Conservation (phyloP, 2,113 vertebrate genomes). For the Phoenicopterus ruber region DNA sequence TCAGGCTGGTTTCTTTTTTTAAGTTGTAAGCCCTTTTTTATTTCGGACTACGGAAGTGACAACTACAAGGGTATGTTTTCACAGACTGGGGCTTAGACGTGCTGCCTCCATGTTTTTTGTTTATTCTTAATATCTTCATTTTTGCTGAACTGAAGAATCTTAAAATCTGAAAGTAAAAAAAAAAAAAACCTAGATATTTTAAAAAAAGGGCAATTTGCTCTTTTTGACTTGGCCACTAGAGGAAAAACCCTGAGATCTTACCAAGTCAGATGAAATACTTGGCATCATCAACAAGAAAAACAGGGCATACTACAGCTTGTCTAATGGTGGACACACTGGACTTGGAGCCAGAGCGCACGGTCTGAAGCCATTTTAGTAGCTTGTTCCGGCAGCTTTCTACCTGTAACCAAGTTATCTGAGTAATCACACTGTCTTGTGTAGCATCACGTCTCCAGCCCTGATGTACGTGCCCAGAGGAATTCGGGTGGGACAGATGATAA, state of each 20-base stretch:
- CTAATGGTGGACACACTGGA: background rate
- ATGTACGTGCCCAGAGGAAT: background rate
- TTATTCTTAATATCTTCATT: background rate
- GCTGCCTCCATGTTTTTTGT: background rate
- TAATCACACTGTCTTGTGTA: rapidly evolving
- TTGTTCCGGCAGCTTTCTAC: background rate
- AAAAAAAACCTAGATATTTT: background rate
- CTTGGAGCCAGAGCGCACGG: background rate
- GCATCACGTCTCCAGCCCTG: background rate
- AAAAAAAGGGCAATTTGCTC: background rate
- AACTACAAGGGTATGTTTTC: background rate
- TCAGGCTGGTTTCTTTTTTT: background rate
- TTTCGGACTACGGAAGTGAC: background rate
- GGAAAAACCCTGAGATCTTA: background rate
- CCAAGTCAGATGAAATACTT: background rate
- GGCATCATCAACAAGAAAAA: background rate
- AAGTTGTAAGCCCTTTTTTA: background rate
- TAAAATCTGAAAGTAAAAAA: background rate
- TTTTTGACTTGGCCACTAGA: background rate
- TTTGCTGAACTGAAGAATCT: background rate
- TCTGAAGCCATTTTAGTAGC: background rate
- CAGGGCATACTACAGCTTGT: background rate
- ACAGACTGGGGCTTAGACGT: background rate
- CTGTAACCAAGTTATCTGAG: background rate
- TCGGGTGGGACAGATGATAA: background rate